Evolutionary conservation across 2,888 invertebrate species (phyloP), one percentile per base, ranked within the genome.

Genomic region (Perithous albicinctus): DNA sequence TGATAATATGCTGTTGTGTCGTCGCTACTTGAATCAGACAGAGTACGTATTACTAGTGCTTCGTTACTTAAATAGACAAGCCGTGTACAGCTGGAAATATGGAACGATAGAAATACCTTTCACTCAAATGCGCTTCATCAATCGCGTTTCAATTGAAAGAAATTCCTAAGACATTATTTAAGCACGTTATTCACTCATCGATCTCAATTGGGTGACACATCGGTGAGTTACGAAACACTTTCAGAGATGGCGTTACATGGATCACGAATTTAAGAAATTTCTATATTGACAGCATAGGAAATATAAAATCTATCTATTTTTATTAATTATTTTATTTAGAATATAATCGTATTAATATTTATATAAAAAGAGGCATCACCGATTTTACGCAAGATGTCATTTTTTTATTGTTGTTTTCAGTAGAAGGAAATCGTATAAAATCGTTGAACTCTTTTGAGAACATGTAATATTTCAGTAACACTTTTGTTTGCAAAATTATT

Each of bases 41-140:
- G 10, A 61, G 67, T 67, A 76, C 35, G 72, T 73, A 41, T 26
- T 59, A 80, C 51, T n/a, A 61, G 80, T 77, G 80, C 76, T 67
- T 76, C 66, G 61, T 32, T 70, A 29, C 76, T 61, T 15, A 8
- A 67, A 72, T 54, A 66, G 26, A 51, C 72, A 80, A 80, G 80
- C 64, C 29, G 43, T 61, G 43, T 51, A 66, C 32, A 8, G 59
- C 35, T 20, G 72, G n/a, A 54, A 64, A 70, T 69, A 23, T n/a
- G n/a, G n/a, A n/a, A n/a, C 56, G 51, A 59, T 4, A 32, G 32
- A 38, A 73, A 66, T 72, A 67, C 51, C 54, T 66, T 48, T 48
- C 20, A 48, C 61, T 67, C n/a, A 15, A 38, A 63, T 54, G 51
- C 35, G 29, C 29, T 23, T 32, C 20, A 70, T 54, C 69, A 46